Conservation (phyloP, 2,797 vertebrate genomes). For the Paguma larvata region DNA sequence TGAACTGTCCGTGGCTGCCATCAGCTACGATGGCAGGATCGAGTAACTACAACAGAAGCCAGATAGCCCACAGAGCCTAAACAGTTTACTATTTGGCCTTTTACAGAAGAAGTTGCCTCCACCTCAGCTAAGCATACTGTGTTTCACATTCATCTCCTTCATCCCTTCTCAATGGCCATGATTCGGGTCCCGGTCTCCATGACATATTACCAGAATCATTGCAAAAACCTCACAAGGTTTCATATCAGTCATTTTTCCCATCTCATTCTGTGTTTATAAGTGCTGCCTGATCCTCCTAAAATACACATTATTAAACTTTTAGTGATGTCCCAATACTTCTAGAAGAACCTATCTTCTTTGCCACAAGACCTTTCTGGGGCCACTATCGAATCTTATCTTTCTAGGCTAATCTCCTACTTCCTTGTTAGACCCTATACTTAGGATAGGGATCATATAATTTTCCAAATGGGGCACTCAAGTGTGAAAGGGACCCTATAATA, state of each 20-base stretch:
- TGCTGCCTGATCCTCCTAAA: constrained; percentile 29
- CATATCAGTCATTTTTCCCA: not conserved
- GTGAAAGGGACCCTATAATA: constrained; percentile 56
- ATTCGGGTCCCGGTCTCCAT: constrained; percentile 22
- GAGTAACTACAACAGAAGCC: not conserved
- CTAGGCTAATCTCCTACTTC: constrained; percentile 54
- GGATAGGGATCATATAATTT: constrained; percentile 55
- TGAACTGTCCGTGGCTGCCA: not conserved
- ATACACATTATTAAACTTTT: constrained; percentile 42
- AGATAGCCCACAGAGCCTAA: not conserved
- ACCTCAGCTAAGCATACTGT: not conserved
- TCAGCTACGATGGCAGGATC: not conserved
- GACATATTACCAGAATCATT: constrained; percentile 4
- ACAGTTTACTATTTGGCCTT: not conserved
- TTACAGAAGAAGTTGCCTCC: not conserved
- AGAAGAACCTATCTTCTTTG: constrained; percentile 39
- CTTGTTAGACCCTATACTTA: constrained; percentile 63
- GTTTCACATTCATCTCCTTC: not conserved
- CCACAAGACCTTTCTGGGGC: not conserved
- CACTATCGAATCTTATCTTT: constrained; percentile 58
- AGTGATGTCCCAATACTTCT: constrained; percentile 47
- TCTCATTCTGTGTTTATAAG: constrained; percentile 12
- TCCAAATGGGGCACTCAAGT: constrained; percentile 40
- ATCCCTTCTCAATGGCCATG: not conserved
- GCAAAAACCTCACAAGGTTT: not conserved